These are phyloP conservation scores for Leucoptera coffeella DNA, from an alignment of 2,888 invertebrate genomes.

Conservation along the genomic window DNA sequence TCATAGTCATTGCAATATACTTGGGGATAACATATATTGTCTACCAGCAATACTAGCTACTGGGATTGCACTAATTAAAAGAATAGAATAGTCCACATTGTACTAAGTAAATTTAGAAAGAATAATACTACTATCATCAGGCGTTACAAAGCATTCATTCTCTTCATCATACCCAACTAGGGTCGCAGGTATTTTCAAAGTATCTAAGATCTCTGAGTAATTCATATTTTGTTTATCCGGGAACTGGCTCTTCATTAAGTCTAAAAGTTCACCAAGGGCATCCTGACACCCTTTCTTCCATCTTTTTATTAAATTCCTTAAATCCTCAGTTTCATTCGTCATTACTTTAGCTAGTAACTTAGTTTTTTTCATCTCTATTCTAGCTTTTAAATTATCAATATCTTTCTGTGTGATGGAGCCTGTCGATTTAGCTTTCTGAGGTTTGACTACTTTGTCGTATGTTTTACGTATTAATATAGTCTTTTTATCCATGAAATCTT, in stretches of 20 bases:
- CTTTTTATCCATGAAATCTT: constrained; percentile 20
- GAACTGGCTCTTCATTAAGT: constrained; percentile 28
- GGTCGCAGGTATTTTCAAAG: constrained; percentile 37
- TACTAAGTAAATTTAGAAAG: constrained; percentile 1
- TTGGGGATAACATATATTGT: too few species aligned
- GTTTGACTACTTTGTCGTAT: constrained; percentile 26
- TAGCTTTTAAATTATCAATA: constrained; percentile 26
- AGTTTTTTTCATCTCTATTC: constrained; percentile 35
- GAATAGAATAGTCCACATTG: too few species aligned
- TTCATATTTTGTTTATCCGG: constrained; percentile 30
- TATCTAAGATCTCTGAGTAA: constrained; percentile 37
- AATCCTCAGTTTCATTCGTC: constrained; percentile 36
- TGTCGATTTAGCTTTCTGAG: constrained; percentile 30
- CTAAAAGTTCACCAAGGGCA: constrained; percentile 42
- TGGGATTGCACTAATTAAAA: too few species aligned
- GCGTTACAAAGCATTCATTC: constrained; percentile 36
- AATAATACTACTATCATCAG: constrained; percentile 13
- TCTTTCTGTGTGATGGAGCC: constrained; percentile 38
- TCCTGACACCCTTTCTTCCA: constrained; percentile 51
- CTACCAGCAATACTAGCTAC: too few species aligned
- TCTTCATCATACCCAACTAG: constrained; percentile 45
- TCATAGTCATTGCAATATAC: too few species aligned
- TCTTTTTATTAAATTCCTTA: constrained; percentile 36
- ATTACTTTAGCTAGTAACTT: constrained; percentile 22
- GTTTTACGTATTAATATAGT: constrained; percentile 28